Base-by-base conservation (phyloP, 2,888 invertebrate genomes). In the Griposia aprilina region DNA sequence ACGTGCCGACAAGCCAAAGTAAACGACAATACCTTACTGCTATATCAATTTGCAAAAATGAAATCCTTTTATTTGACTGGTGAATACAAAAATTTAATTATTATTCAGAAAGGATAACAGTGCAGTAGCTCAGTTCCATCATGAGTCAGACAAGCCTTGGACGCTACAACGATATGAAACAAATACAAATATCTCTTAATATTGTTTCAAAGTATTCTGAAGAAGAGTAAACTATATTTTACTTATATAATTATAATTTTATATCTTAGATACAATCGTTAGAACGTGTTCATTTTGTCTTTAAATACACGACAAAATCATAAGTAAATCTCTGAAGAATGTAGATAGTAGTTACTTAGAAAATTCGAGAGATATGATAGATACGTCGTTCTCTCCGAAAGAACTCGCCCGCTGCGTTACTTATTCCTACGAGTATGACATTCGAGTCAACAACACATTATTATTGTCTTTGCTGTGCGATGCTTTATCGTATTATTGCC, bases 31-130 rank as follows among this genome's bases (percentile, higher is more conserved):
- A 83, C 72, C 70, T 59, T 65, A 57, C 66, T 30, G 60, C 70
- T 76, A 63, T 76, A 76, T 80, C 80, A 80, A 86, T 87, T 87
- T 79, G 81, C 84, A 78, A 83, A 78, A 80, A 83, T 78, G 71
- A 84, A 77, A 85, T 82, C 66, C 76, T 86, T 86, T 87, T 87
- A 82, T 85, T 85, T 82, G 71, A 71, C 63, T 73, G 68, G 72
- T 76, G 76, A 85, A 84, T 84, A 84, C 81, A 82, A 87, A 87
- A 80, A 75, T 81, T 82, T 26, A 69, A 85, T 89, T 83, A 82
- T 76, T 87, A 88, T 89, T 88, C 88, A 80, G 73, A 80, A 88
- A 80, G 84, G 81, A 80, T 82, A 76, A 74, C 86, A 50, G 69
- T 36, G 55, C 75, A 57, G 50, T 78, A 66, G 71, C 70, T 76